Conservation (phyloP, 2,113 vertebrate species). For the Lagopus muta region DNA sequence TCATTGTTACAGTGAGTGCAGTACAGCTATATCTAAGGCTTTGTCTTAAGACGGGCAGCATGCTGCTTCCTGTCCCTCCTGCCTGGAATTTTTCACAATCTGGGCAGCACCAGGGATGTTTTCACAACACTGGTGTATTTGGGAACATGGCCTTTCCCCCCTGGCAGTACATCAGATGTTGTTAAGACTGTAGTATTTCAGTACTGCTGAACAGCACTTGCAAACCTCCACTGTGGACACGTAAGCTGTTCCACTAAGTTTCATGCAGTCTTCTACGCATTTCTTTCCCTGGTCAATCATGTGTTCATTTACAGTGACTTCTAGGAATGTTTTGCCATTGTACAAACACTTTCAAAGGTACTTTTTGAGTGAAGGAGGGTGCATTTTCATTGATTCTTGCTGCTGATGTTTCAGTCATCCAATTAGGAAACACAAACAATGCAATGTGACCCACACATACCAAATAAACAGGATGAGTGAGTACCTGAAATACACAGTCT, state of each 20-base stretch:
- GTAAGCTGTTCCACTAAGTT: neutral
- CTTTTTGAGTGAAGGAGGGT: neutral
- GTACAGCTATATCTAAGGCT: neutral
- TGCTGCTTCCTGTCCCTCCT: neutral
- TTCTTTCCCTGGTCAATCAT: neutral
- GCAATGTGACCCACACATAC: neutral
- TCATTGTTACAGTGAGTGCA: accelerated
- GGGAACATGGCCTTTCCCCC: neutral
- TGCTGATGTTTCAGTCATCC: neutral
- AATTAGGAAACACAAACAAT: neutral
- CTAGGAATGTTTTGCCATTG: neutral
- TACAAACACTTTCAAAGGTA: neutral
- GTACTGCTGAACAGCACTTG: neutral
- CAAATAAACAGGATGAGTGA: neutral
- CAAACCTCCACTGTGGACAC: neutral
- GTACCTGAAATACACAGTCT: neutral
- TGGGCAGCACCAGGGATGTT: neutral
- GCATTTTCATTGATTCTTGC: neutral
- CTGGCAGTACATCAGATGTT: neutral
- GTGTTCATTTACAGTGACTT: neutral
- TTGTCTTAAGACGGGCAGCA: neutral
- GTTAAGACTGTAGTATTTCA: neutral
- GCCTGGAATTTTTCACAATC: neutral
- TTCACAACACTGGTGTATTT: neutral
- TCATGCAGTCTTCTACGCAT: neutral